Evolutionary conservation across 1,140 invertebrate species (phyloP).

Genomic region (Scaptomyza pallida): DNA sequence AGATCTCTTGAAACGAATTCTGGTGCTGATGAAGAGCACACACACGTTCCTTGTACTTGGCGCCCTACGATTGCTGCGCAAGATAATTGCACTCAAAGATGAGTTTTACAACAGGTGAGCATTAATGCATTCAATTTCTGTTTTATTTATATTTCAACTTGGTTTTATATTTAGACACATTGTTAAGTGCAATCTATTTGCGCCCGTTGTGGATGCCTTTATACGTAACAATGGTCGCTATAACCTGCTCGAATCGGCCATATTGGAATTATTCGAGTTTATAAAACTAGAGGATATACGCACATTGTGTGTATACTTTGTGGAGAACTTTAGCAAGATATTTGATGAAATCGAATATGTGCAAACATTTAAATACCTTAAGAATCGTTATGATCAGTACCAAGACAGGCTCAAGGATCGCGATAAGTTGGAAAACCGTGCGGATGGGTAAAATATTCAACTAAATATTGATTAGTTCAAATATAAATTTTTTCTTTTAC

Average conservation of each 20-base stretch:
- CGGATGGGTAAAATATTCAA: constrained; percentile 87
- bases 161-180: constrained; percentile 93
- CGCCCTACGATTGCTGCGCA: constrained; percentile 97
- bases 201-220: constrained; percentile 98
- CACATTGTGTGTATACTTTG: constrained; percentile 96
- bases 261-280: constrained; percentile 99
- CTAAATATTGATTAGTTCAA: constrained; percentile 7
- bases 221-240: constrained; percentile 98
- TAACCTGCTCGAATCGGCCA: constrained; percentile 99
- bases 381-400: constrained; percentile 96
- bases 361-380: constrained; percentile 97
- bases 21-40: constrained; percentile 98
- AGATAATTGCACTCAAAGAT: constrained; percentile 98
- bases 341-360: constrained; percentile 98
- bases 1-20: constrained; percentile 96
- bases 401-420: constrained; percentile 95
- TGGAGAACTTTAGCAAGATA: constrained; percentile 97
- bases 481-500: constrained; percentile 83
- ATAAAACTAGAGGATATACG: constrained; percentile 98
- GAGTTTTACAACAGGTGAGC: constrained; percentile 95
- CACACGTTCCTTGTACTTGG: constrained; percentile 99
- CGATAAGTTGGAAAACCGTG: constrained; percentile 86
- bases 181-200: constrained; percentile 97
- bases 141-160: too few relatives aligned
- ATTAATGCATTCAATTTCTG: background rate